Evolutionary conservation across 2,888 invertebrate species (phyloP).

Genomic region (Lithophane ornitopus): DNA sequence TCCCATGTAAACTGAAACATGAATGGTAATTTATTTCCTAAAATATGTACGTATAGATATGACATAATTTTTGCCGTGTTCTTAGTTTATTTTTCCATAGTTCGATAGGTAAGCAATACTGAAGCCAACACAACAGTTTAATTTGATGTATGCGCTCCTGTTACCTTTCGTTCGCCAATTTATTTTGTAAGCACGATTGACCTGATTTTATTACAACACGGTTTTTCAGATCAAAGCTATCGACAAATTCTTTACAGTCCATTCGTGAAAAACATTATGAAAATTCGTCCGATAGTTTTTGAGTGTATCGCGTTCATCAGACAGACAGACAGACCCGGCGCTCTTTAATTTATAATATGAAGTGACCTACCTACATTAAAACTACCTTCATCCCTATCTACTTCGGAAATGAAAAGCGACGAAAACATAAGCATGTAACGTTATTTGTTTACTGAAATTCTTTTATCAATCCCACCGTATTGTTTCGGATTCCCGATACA

Average conservation of each 20-base stretch:
- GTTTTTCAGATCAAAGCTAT: neutral
- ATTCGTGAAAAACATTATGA: no score
- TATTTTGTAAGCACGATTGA: slow-evolving; percentile 21
- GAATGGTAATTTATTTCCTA: no score
- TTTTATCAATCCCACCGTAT: slow-evolving; percentile 29
- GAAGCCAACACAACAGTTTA: neutral
- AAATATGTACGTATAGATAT: no score
- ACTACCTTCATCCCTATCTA: neutral
- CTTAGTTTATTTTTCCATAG: neutral
- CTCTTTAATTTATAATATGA: no score
- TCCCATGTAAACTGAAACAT: no score
- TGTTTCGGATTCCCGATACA: slow-evolving; percentile 29
- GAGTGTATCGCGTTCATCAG: no score
- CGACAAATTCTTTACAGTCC: neutral
- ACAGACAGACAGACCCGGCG: no score
- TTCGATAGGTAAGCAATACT: neutral
- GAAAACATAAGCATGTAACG: slow-evolving; percentile 8
- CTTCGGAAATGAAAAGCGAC: slow-evolving; percentile 7
- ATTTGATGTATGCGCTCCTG: slow-evolving; percentile 18
- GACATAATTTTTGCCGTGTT: neutral
- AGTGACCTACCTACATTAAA: neutral
- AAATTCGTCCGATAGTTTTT: no score
- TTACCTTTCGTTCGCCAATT: slow-evolving; percentile 21
- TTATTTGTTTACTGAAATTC: slow-evolving; percentile 35
- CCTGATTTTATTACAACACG: slow-evolving; percentile 2